Conservation (phyloP, 2,113 vertebrate species). For the Brachyhypopomus occidentalis region DNA sequence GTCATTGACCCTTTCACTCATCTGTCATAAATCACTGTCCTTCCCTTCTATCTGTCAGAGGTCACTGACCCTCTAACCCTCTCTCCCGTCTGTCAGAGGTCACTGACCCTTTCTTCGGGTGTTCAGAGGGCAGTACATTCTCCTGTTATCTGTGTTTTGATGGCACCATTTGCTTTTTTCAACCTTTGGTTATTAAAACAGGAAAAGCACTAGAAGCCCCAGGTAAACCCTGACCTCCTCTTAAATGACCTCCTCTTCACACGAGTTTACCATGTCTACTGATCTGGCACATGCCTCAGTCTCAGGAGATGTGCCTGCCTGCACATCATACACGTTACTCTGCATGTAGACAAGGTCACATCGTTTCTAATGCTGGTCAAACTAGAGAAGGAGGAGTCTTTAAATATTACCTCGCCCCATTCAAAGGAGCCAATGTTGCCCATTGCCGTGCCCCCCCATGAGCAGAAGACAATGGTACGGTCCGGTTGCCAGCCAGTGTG, state of each 20-base stretch:
- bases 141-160: constrained; percentile 9
- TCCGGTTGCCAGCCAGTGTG: constrained; percentile 85
- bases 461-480: constrained; percentile 86
- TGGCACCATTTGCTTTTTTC: neutral
- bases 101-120: neutral
- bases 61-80: no score
- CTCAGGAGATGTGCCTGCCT: neutral
- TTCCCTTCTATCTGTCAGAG: constrained; percentile 37
- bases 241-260: constrained; percentile 13
- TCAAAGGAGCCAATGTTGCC: constrained; percentile 91
- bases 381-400: neutral
- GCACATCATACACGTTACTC: neutral
- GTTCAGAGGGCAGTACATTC: constrained; percentile 15
- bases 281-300: neutral
- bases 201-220: neutral
- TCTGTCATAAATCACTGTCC: no score
- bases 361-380: constrained; percentile 12
- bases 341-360: neutral
- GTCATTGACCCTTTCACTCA: no score
- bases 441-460: constrained; percentile 84
- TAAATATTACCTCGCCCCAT: constrained; percentile 88
- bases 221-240: constrained; percentile 25
- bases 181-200: neutral
- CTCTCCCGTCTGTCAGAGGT: constrained; percentile 25
- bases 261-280: neutral